Conservation (phyloP, 1,140 invertebrate genomes). For the Drosophila nikananu region DNA sequence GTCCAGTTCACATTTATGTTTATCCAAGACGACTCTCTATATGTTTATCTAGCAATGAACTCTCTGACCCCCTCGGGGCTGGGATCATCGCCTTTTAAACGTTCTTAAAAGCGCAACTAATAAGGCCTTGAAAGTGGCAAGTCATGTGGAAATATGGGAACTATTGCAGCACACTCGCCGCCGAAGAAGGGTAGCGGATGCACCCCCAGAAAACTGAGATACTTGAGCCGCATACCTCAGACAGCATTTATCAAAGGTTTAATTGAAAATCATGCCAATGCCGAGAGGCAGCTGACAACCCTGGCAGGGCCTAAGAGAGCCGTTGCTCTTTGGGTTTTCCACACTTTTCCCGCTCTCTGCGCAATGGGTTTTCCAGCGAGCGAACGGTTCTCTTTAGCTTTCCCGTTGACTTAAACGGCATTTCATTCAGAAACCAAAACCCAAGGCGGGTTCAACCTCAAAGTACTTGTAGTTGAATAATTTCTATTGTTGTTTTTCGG, state of each 20-base stretch:
- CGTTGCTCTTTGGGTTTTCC: slow-evolving; percentile 21
- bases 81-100: slow-evolving; percentile 25
- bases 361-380: slow-evolving; percentile 57
- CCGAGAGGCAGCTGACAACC: slow-evolving; percentile 20
- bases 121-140: slow-evolving; percentile 61
- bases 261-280: slow-evolving; percentile 27
- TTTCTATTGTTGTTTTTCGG: slow-evolving; percentile 41
- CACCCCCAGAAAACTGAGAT: slow-evolving; percentile 10
- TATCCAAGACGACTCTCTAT: slow-evolving; percentile 14
- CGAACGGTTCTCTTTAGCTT: slow-evolving; percentile 25
- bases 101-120: slow-evolving; percentile 74
- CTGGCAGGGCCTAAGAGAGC: slow-evolving; percentile 26
- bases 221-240: slow-evolving; percentile 25
- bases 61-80: slow-evolving; percentile 22
- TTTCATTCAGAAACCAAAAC: slow-evolving; percentile 48
- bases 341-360: slow-evolving; percentile 48
- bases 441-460: slow-evolving; percentile 28
- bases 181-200: slow-evolving; percentile 7
- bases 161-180: slow-evolving; percentile 23
- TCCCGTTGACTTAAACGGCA: slow-evolving; percentile 5
- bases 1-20: slow-evolving; percentile 37
- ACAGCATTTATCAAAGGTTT: slow-evolving; percentile 40
- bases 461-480: slow-evolving; percentile 40
- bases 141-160: slow-evolving; percentile 56
- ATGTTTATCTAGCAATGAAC: slow-evolving; percentile 44